Evolutionary conservation across 2,113 vertebrate species (phyloP).

Genomic region (Ceuthmochares aereus): DNA sequence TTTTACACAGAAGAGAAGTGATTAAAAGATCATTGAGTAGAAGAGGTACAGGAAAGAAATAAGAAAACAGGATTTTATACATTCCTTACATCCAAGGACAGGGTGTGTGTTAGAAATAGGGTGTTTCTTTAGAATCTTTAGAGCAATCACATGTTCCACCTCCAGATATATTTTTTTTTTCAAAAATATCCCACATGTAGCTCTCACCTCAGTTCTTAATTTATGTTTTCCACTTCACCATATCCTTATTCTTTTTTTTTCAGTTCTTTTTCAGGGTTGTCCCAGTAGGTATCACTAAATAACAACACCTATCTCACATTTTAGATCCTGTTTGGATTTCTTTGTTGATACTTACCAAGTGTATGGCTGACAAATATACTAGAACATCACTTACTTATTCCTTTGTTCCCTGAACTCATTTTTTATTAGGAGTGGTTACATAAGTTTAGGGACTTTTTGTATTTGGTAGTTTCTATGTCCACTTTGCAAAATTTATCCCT

Average conservation of each 20-base stretch:
- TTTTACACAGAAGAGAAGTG: background rate
- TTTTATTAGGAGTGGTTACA: background rate
- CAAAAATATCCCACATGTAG: background rate
- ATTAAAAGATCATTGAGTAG: background rate
- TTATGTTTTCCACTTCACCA: background rate
- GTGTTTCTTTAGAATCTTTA: background rate
- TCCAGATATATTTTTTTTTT: background rate
- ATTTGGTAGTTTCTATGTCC: background rate
- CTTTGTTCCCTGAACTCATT: background rate
- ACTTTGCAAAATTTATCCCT: background rate
- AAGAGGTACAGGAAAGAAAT: background rate
- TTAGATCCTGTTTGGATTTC: background rate
- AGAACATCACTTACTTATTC: background rate
- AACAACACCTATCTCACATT: background rate
- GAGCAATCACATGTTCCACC: background rate
- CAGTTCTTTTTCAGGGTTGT: background rate
- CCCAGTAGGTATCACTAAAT: background rate
- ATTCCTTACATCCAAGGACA: background rate
- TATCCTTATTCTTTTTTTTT: background rate
- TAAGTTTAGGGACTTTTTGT: background rate
- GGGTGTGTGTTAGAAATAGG: background rate
- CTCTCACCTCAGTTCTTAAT: background rate
- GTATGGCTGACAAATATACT: background rate
- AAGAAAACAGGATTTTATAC: background rate
- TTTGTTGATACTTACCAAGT: background rate